Base-by-base conservation (phyloP, 2,797 vertebrate genomes). In the Mycteria americana region DNA sequence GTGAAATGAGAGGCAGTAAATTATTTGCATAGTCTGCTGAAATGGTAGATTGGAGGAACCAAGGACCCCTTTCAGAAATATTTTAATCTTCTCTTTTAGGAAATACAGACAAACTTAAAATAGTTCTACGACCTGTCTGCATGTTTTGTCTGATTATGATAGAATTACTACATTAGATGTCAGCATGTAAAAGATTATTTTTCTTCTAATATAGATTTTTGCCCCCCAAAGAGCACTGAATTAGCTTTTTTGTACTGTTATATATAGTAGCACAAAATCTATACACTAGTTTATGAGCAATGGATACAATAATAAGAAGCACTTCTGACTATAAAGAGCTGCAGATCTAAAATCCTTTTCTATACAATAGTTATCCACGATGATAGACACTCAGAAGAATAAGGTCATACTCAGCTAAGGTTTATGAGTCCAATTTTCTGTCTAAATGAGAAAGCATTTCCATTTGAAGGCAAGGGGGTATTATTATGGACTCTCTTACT, bases 281-380 rank as follows among this genome's bases (percentile, higher is more conserved):
- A 94, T 97, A 85, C 9, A 9, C 69, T 96, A 73, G 94, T 96
- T 97, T 96, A 97, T 96, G 95, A 97, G 93, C 78, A 96, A 59
- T 57, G 67, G 89, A 92, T 95, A 97, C 79, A 96, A 85, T 95
- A 96, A 94, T 97, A 96, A 92, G 88, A 76, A 88, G 57, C 78
- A 84, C 85, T 94, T 92, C 65, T 95, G 81, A 87, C 93, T 95
- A 70, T 88, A 90, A 96, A 96, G 73, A 89, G 63, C 82, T 85
- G 75, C 72, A 88, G 92, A 85, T 95, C 88, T 97, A 81, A 93
- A 95, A 92, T 95, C 93, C 57, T 95, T 92, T 83, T 70, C 93
- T 80, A 37, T 83, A 46, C 69, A 92, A n/a, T 88, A 70, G 69
- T 78, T 93, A 95, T 51, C 75, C 67, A 70, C 2, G 15, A 85